Evolutionary conservation across 2,797 vertebrate genomes (phyloP), one percentile per base, ranked within the genome.

Genomic region (Onychomys arenicola): DNA sequence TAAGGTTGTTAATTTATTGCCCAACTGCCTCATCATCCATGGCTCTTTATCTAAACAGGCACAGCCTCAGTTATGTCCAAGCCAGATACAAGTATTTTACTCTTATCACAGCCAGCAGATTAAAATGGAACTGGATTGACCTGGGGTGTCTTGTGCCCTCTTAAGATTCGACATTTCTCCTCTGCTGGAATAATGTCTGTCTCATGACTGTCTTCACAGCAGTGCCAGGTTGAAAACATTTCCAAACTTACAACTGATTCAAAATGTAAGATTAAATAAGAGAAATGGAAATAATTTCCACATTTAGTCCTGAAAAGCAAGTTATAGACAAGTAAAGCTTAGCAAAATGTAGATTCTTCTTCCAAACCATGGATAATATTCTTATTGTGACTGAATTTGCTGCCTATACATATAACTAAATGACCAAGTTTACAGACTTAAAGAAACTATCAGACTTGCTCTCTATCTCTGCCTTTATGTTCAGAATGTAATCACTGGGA

Each of bases 1-100:
- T 93, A 96, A 77, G 71, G 32, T 61, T 71, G 75, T 61, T 97
- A 93, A 96, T 86, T 95, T 81, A 96, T 85, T 81, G 16, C 71
- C 83, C 34, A 95, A 49, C 63, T 55, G 10, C 29, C 52, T 67
- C 40, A 49, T 59, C 52, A 21, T 89, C 81, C 34, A 25, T 69
- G 91, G 29, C 27, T 3, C 9, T 89, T 92, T 57, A 85, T 92
- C 73, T 86, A 69, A 93, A 57, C 52, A 82, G 76, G 75, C 49
- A 75, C 10, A 59, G n/a, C 32, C 57, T 82, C 25, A 40, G 11
- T 34, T 80, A 59, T 17, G 75, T 69, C 77, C 6, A 11, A 91
- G 63, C 29, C 71, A 92, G 82, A 52, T 29, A 11, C 88, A 67
- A 65, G 59, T n/a, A 89, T 67, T 91, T 81, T 77, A 40, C 16